phyloP scores from a whole-genome alignment of 2,113 vertebrate genomes.

The Colossoma macropomum region DNA sequence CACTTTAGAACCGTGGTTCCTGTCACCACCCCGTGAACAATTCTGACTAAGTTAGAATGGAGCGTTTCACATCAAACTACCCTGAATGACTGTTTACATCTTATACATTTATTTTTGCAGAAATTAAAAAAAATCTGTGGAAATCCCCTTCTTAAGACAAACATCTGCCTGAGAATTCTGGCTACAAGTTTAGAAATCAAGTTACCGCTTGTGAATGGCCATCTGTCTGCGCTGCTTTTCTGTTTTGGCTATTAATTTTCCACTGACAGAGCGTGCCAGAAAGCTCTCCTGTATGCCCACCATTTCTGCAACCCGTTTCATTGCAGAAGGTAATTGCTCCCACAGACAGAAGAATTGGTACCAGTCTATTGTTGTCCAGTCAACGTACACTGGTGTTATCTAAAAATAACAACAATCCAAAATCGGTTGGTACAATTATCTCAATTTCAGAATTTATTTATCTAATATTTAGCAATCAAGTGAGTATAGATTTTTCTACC shows the following conservation, averaged over 20 bases:
- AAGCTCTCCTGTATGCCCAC: conserved; percentile 96
- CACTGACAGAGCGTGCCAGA: conserved; percentile 90
- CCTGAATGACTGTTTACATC: too few relatives aligned
- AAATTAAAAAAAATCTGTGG: too few relatives aligned
- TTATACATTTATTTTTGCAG: too few relatives aligned
- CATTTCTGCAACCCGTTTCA: conserved; percentile 95
- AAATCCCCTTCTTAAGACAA: too few relatives aligned
- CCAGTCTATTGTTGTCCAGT: conserved; percentile 96
- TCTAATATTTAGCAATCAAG: not conserved
- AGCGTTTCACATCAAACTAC: too few relatives aligned
- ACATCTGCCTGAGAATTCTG: not conserved
- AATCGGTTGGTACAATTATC: not conserved
- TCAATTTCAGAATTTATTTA: too few relatives aligned
- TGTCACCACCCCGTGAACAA: too few relatives aligned
- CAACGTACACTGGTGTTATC: conserved; percentile 95
- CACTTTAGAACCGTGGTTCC: too few relatives aligned
- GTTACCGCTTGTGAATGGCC: conserved; percentile 94
- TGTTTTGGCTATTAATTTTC: conserved; percentile 88
- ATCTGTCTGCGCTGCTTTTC: conserved; percentile 93
- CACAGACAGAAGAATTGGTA: conserved; percentile 96
- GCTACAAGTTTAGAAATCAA: not conserved
- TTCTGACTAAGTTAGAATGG: too few relatives aligned
- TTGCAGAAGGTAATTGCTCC: conserved; percentile 91
- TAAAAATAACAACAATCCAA: conserved; percentile 58
- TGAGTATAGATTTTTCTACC: conserved; percentile 72